Base-by-base conservation (phyloP, 2,113 vertebrate genomes). In the Amblyopsis rosae region DNA sequence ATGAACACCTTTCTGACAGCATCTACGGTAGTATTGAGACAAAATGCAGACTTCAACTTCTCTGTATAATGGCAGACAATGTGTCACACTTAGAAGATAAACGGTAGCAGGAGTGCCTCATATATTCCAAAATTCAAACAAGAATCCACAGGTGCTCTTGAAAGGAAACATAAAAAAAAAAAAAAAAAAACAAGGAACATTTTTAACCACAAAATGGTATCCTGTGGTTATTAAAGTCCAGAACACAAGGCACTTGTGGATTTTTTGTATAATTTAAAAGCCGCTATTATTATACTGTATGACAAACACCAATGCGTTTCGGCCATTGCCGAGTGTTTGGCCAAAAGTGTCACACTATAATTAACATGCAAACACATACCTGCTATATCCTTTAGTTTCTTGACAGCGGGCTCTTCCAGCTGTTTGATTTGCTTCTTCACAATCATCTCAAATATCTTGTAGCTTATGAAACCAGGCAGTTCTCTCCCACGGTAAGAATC, bases 391-490 rank as follows among this genome's bases (percentile, higher is more conserved):
- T 92, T 92, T 15, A 96, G 81, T 57, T 88, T 91, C 0, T 12
- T 70, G 0, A 96, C 0, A 0, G 95, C 94, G 0, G 95, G 96
- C 32, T 92, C 88, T 64, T 96, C 94, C 69, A 96, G 80, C 0
- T 60, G 35, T 17, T 55, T 59, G 62, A 96, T 86, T 65, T 96
- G 93, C 0, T 93, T 72, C 69, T 87, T 94, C 26, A 96, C 61
- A 11, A 96, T 90, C 2, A 69, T 72, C 80, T 96, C 96, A 75
- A 96, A 96, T 0, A 90, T 94, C 69, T 77, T 94, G 77, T 94
- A 96, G 76, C 89, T 96, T 80, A 89, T 89, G 80, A 97, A 96
- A 0, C 94, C 94, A 0, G 93, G 93, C 47, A 96, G 92, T 69
- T 96, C 95, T 73, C 92, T 82, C 1, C 95, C 95, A 13, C 94